Percentiles rank a stretch among this genome's conserved stretches.
phyloP scores from a whole-genome alignment of 92 coral and sea anemone species.

The Virgularia gustaviana region DNA sequence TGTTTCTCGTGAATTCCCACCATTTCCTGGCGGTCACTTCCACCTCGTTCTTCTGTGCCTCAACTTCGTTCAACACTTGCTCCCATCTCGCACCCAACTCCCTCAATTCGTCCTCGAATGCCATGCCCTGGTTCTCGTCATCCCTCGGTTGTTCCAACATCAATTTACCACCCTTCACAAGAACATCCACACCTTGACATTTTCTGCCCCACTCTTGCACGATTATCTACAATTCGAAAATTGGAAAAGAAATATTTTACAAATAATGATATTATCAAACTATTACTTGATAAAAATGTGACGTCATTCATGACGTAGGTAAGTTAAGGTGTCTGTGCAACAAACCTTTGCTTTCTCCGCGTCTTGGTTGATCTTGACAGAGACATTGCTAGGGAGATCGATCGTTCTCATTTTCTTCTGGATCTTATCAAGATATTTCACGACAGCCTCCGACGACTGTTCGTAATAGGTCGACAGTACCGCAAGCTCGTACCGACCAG shows the following conservation, averaged over 20 bases:
- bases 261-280: no score
- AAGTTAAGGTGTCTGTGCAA: no score
- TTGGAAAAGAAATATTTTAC: neutral
- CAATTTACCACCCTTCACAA: constrained; percentile 85
- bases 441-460: constrained; percentile 79
- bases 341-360: constrained; percentile 86
- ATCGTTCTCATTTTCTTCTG: constrained; percentile 81
- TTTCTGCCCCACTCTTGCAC: constrained; percentile 86
- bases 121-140: constrained; percentile 78
- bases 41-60: constrained; percentile 73
- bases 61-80: constrained; percentile 76
- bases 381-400: constrained; percentile 76
- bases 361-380: constrained; percentile 81
- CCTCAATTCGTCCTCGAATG: constrained; percentile 85
- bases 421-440: constrained; percentile 82
- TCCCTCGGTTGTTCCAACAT: constrained; percentile 80
- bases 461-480: constrained; percentile 88
- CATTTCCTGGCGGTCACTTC: constrained; percentile 97
- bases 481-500: constrained; percentile 89
- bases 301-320: no score
- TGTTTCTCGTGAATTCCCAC: constrained; percentile 99
- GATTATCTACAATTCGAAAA: constrained; percentile 70
- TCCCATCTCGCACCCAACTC: constrained; percentile 84
- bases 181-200: constrained; percentile 85
- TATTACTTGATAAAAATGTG: no score